Base-by-base conservation (phyloP, 1,140 invertebrate genomes). In the Marisa cornuarietis region DNA sequence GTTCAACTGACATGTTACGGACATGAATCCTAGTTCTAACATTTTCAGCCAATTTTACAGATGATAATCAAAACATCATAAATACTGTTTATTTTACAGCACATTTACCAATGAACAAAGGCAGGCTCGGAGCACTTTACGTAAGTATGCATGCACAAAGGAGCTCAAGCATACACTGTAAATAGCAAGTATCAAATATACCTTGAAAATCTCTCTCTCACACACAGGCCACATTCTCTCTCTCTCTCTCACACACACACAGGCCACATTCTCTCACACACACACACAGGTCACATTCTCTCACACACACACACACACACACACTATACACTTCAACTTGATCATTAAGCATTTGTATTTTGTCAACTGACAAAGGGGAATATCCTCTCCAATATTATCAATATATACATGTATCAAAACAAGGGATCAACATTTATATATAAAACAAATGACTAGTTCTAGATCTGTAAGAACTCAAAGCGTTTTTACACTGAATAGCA, bases 191-290 rank as follows among this genome's bases (percentile, higher is more conserved):
- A 13, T 8, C 66, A 14, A 69, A 6, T 26, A 69, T 69, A n/a
- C 24, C 24, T 31, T 26, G 13, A 69, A 16, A 69, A n/a, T 26
- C 66, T 26, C 7, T 20, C n/a, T 26, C 6, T 26, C 72, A 75
- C 72, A 51, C 71, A 71, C n/a, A n/a, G n/a, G n/a, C n/a, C n/a
- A n/a, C n/a, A n/a, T n/a, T 20, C n/a, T 26, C 6, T 26, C 2
- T 5, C 66, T 26, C 7, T 5, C 66, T 62, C 72, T 62, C 72
- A 74, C 72, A 62, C 72, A 75, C 72, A 51, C 71, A 71, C 26
- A 71, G 1, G 24, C 31, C 71, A 54, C 71, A 73, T n/a, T 24
- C 51, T 54, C 71, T 54, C 49, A 52, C 66, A 71, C 26, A 71
- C 52, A 49, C 10, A 71, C 6, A 49, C 26, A 71, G 1, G 24